These are phyloP conservation scores for Vulpes ferrilata DNA, from an alignment of 2,113 vertebrate species.

Conservation along the genomic window DNA sequence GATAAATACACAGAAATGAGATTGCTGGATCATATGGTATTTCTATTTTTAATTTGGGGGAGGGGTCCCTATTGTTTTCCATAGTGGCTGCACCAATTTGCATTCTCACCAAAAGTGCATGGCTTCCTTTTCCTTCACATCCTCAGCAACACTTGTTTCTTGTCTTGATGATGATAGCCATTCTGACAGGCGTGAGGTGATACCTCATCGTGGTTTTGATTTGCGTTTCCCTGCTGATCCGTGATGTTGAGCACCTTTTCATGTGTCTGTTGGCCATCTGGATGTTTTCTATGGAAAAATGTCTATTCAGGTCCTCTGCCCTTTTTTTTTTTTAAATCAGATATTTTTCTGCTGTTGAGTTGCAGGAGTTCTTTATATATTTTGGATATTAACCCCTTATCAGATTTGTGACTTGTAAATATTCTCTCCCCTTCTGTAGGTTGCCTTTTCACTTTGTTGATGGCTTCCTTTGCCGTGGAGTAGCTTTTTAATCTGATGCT, in stretches of 20 bases:
- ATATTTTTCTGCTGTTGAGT: not conserved
- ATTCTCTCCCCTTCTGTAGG: not conserved
- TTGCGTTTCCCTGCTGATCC: not conserved
- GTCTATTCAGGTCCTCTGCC: not conserved
- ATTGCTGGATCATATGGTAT: not conserved
- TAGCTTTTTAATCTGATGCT: not conserved
- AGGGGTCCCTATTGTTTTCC: not conserved
- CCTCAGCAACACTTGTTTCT: not conserved
- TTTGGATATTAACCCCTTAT: not conserved
- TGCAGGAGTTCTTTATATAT: not conserved
- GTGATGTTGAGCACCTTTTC: not conserved
- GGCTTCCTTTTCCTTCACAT: not conserved
- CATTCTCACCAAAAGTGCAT: not conserved
- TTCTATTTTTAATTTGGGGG: not conserved
- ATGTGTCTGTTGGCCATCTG: not conserved
- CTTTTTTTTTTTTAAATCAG: not conserved
- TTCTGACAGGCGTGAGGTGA: not conserved
- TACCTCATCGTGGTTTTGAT: not conserved
- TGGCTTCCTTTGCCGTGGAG: not conserved
- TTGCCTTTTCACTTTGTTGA: not conserved
- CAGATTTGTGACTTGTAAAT: not conserved
- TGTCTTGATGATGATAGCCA: not conserved
- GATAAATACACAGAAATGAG: not conserved
- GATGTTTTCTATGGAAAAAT: not conserved
- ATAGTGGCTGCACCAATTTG: not conserved